phyloP scores from a whole-genome alignment of 1,140 invertebrate species.

The Achroia grisella region DNA sequence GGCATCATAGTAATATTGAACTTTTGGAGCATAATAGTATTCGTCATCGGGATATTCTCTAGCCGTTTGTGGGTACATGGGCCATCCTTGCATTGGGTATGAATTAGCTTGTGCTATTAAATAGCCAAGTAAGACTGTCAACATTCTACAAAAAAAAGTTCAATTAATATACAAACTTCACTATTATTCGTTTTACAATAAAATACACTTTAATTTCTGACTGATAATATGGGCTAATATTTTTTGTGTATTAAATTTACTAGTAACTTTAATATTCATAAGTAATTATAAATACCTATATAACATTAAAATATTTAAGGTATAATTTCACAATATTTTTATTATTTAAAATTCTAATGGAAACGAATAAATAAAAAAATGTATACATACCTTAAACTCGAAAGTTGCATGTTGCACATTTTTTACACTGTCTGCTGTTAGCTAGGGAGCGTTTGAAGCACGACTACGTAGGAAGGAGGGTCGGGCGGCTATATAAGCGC shows the following conservation, averaged over 20 bases:
- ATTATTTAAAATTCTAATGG: too few species aligned
- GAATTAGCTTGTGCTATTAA: conserved; percentile 51
- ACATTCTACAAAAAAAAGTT: conserved; percentile 40
- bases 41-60: conserved; percentile 60
- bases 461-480: conserved; percentile 50
- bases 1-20: conserved; percentile 56
- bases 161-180: background rate
- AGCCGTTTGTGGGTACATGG: conserved; percentile 54
- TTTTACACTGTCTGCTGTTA: conserved; percentile 30
- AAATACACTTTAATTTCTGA: too few species aligned
- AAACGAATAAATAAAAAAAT: conserved; percentile 2
- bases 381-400: conserved; percentile 31
- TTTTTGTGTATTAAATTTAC: too few species aligned
- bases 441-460: conserved; percentile 27
- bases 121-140: conserved; percentile 49
- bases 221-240: too few species aligned
- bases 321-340: too few species aligned
- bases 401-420: conserved; percentile 45
- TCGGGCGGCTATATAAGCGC: conserved; percentile 72
- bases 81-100: conserved; percentile 68
- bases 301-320: too few species aligned
- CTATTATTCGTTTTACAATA: too few species aligned
- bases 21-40: conserved; percentile 58
- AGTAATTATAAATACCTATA: too few species aligned
- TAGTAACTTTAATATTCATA: too few species aligned